Conservation (phyloP, 2,113 vertebrate species). For the Podarcis cretensis region DNA sequence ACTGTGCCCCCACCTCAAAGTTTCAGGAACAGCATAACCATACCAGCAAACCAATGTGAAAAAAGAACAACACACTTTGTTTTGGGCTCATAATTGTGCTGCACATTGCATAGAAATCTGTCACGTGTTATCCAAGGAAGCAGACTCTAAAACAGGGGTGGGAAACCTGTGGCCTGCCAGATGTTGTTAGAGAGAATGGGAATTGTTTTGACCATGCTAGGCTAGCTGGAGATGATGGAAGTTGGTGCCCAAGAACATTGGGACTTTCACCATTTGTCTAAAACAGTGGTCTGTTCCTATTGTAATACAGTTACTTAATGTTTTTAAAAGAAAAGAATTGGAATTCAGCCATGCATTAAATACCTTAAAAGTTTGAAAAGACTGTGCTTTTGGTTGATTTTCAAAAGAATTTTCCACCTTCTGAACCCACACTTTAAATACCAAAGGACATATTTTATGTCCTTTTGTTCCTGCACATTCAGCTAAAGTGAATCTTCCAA, state of each 20-base stretch:
- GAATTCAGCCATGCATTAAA: not conserved
- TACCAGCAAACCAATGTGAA: not conserved
- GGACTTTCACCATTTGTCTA: no score
- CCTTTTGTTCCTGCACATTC: not conserved
- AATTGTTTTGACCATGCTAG: no score
- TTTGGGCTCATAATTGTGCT: not conserved
- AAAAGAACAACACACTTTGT: not conserved
- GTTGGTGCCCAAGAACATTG: no score
- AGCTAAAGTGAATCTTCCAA: not conserved
- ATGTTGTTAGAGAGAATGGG: no score
- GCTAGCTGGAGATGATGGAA: no score
- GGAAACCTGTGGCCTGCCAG: no score
- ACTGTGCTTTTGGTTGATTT: not conserved
- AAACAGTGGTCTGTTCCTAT: not conserved
- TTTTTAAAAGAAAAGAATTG: not conserved
- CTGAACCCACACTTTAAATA: not conserved
- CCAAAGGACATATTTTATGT: not conserved
- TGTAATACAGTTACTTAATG: not conserved
- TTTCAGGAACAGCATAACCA: not conserved
- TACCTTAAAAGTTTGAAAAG: not conserved
- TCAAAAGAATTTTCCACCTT: not conserved
- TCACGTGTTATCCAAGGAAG: not conserved
- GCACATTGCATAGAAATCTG: not conserved
- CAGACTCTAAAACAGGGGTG: not conserved
- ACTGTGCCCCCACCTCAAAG: not conserved